Evolutionary conservation across 2,113 vertebrate species (phyloP), one percentile per base, ranked within the genome.

Genomic region (Thalassarche chlororhynchos): DNA sequence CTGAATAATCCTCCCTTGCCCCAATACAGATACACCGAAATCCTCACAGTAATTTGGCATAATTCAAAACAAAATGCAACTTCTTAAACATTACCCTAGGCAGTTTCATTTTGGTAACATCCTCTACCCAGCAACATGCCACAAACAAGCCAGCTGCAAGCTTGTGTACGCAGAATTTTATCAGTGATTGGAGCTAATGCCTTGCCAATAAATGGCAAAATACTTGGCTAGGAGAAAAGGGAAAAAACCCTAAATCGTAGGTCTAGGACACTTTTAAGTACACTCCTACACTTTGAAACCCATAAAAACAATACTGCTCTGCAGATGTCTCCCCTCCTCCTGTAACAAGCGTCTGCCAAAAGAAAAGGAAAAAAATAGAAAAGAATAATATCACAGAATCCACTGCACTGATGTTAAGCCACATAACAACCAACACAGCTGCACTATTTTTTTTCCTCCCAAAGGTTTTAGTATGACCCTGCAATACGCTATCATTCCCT

Each of bases 71-170:
- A 90, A 92, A 92, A 87, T 42, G 19, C 17, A 11, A 15, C 55
- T 88, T 82, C 76, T 92, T 96, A 44, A 70, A 66, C 20, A 18
- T 44, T 44, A 84, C 4, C 14, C 61, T 55, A 32, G 4, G 9
- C 54, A 71, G 28, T 38, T 66, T 78, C 17, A 31, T 64, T 91
- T 66, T 62, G 55, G 34, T 46, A 91, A 62, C 47, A 49, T 3
- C 29, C 36, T 52, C 65, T 54, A 31, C 19, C 32, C 31, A 62
- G 23, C 26, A 77, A 52, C 13, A 64, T 0, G 0, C 20, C 13
- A 40, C 28, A 70, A 70, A 29, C 6, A 84, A 82, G 28, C 10
- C 60, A 75, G 55, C 10, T 78, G 18, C 25, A 82, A 78, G 24
- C 18, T 17, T 36, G 28, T 3, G 10, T 28, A 36, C 1, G 1